Evolutionary conservation across 2,888 invertebrate species (phyloP).

Genomic region (Quadroppia sp.): DNA sequence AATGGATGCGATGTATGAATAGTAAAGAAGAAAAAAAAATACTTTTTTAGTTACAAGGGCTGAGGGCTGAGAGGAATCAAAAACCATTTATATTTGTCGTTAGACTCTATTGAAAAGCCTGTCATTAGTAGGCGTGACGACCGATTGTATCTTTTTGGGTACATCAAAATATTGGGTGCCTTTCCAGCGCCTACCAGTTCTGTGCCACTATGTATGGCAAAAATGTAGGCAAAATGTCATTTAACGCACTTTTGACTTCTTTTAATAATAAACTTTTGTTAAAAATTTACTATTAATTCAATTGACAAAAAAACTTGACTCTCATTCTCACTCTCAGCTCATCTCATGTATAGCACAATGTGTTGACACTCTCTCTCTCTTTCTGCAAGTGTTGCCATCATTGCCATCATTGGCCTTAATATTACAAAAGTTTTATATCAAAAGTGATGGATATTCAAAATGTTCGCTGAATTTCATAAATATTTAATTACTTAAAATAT

Average conservation of each 20-base stretch:
- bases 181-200: neutral
- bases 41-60: conserved; percentile 17
- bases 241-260: conserved; percentile 32
- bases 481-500: too few relatives aligned
- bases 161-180: neutral
- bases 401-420: too few relatives aligned
- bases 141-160: conserved; percentile 22
- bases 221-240: neutral
- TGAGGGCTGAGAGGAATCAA: conserved; percentile 32
- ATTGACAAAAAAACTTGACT: conserved; percentile 28
- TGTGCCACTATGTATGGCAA: too few relatives aligned
- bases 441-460: neutral
- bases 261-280: conserved; percentile 21
- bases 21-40: neutral
- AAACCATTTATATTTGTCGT: conserved; percentile 26
- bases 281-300: conserved; percentile 1
- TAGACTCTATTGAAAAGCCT: conserved; percentile 10
- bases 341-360: neutral
- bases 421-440: too few relatives aligned
- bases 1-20: too few relatives aligned
- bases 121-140: conserved; percentile 27
- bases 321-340: neutral
- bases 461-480: neutral
- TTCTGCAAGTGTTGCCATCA: conserved; percentile 16
- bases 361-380: neutral